phyloP scores from a whole-genome alignment of 2,888 invertebrate genomes.

The Calameuta filiformis region DNA sequence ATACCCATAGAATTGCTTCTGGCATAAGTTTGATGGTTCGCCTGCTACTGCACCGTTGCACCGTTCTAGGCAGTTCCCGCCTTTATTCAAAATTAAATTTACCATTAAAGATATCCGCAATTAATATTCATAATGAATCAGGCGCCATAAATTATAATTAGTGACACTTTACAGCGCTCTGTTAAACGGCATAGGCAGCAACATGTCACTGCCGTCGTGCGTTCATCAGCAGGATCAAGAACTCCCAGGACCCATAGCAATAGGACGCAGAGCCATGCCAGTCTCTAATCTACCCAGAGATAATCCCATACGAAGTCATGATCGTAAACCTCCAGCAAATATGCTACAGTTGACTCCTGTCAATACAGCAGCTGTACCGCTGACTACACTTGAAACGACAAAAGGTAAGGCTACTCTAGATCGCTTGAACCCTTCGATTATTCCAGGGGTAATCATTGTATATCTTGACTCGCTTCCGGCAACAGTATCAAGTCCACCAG shows the following conservation, averaged over 20 bases:
- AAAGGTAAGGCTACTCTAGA: slow-evolving; percentile 31
- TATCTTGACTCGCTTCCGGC: neutral
- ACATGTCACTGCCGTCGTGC: slow-evolving; percentile 58
- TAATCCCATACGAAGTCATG: slow-evolving; percentile 16
- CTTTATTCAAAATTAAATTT: neutral
- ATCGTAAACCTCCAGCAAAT: slow-evolving; percentile 29
- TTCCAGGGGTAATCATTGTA: neutral
- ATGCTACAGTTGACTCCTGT: slow-evolving; percentile 53
- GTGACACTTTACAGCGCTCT: slow-evolving; percentile 20
- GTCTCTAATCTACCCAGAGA: slow-evolving; percentile 16
- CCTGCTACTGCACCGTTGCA: neutral
- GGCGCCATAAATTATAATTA: neutral
- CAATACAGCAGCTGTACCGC: slow-evolving; percentile 38
- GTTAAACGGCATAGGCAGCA: slow-evolving; percentile 56
- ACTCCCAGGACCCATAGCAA: slow-evolving; percentile 26
- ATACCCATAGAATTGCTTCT: slow-evolving; percentile 6
- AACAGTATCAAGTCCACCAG: neutral
- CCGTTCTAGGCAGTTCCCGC: neutral
- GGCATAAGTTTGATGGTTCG: neutral
- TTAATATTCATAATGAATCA: neutral
- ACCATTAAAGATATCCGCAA: neutral
- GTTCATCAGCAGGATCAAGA: slow-evolving; percentile 55
- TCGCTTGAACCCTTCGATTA: neutral
- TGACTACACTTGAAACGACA: slow-evolving; percentile 40
- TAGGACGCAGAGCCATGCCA: slow-evolving; percentile 25